Evolutionary conservation across 2,888 invertebrate species (phyloP).

Genomic region (Drosophila pullipes): DNA sequence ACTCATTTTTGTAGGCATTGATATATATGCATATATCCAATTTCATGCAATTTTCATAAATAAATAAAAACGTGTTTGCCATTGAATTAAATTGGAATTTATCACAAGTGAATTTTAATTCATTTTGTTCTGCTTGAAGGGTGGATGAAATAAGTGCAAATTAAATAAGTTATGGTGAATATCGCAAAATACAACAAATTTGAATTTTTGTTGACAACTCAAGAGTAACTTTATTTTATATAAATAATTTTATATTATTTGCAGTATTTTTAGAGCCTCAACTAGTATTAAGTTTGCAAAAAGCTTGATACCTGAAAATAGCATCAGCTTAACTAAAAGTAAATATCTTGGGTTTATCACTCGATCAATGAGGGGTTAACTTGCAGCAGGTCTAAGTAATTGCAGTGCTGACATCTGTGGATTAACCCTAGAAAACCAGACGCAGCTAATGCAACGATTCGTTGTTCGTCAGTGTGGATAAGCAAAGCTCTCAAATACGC

Average conservation of each 20-base stretch:
- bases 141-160: not conserved
- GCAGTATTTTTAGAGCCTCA: not conserved
- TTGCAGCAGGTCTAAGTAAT: slow-evolving; percentile 1
- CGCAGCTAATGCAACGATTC: not conserved
- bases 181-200: not conserved
- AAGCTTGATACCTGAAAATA: not conserved
- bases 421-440: slow-evolving; percentile 20
- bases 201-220: not conserved
- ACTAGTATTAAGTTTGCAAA: not conserved
- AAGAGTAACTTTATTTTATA: not conserved
- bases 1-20: not conserved
- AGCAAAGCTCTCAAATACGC: slow-evolving; percentile 26
- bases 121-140: not conserved
- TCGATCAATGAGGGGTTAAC: not conserved
- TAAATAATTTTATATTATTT: not conserved
- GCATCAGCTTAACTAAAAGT: not conserved
- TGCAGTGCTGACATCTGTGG: slow-evolving; percentile 18
- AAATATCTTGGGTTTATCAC: not conserved
- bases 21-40: not conserved
- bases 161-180: not conserved
- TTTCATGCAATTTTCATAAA: not conserved
- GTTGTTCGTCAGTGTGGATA: slow-evolving; percentile 8
- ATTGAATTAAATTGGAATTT: not conserved
- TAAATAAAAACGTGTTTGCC: not conserved
- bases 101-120: not conserved